phyloP scores from a whole-genome alignment of 2,888 invertebrate species.

The Pogonocherus hispidulus region DNA sequence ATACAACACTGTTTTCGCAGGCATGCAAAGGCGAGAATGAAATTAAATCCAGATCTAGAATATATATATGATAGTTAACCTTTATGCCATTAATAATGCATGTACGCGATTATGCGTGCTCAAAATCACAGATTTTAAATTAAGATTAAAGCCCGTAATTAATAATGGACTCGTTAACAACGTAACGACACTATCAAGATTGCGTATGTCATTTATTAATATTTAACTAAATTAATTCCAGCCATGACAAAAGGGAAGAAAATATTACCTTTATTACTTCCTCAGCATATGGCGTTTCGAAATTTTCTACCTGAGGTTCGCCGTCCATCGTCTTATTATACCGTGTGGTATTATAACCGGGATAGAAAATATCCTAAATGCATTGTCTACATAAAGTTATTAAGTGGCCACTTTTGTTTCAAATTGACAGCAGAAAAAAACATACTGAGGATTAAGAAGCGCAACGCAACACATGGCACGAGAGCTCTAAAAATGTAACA shows the following conservation, averaged over 20 bases:
- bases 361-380: slow-evolving; percentile 36
- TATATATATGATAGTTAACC: slow-evolving; percentile 23
- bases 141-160: slow-evolving; percentile 66
- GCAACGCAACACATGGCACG: slow-evolving; percentile 35
- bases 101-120: slow-evolving; percentile 57
- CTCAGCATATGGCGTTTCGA: slow-evolving; percentile 63
- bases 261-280: slow-evolving; percentile 64
- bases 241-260: slow-evolving; percentile 64
- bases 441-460: slow-evolving; percentile 34
- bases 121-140: slow-evolving; percentile 66
- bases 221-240: slow-evolving; percentile 66
- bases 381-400: slow-evolving; percentile 48
- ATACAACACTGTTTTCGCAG: too few relatives aligned
- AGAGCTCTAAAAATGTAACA: slow-evolving; percentile 35
- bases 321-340: slow-evolving; percentile 38
- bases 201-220: slow-evolving; percentile 68
- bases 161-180: slow-evolving; percentile 67
- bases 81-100: slow-evolving; percentile 32
- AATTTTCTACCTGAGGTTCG: slow-evolving; percentile 61
- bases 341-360: slow-evolving; percentile 37
- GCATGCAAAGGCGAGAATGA: too few relatives aligned
- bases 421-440: slow-evolving; percentile 42
- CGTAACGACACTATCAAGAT: slow-evolving; percentile 67
- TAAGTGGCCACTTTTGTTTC: slow-evolving; percentile 47
- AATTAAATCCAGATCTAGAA: not conserved